Evolutionary conservation across 2,888 invertebrate genomes (phyloP).

Genomic region (Oligia latruncula): DNA sequence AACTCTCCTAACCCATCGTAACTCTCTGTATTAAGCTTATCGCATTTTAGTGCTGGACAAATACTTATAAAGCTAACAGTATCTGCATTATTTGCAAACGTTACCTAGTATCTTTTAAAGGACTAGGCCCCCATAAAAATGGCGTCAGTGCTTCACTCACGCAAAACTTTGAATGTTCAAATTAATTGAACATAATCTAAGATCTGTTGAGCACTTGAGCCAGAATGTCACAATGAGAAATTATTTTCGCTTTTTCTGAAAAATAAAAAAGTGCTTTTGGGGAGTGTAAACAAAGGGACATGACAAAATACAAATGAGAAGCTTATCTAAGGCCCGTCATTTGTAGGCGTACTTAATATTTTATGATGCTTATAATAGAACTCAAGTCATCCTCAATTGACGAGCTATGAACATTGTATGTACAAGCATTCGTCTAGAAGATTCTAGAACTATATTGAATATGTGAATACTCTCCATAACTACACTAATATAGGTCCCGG

Average conservation of each 20-base stretch:
- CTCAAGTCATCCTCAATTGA: slow-evolving; percentile 26
- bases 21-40: background rate
- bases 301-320: slow-evolving; percentile 69
- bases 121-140: background rate
- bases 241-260: slow-evolving; percentile 67
- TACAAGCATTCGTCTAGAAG: background rate
- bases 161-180: slow-evolving; percentile 53
- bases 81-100: slow-evolving; percentile 6
- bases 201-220: slow-evolving; percentile 50
- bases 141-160: slow-evolving; percentile 7
- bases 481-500: background rate
- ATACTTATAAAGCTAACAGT: background rate
- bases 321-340: slow-evolving; percentile 71
- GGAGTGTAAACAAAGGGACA: slow-evolving; percentile 69
- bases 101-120: slow-evolving; percentile 1
- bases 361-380: slow-evolving; percentile 58
- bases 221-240: slow-evolving; percentile 68
- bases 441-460: background rate
- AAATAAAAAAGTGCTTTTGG: slow-evolving; percentile 63
- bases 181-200: slow-evolving; percentile 61
- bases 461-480: background rate
- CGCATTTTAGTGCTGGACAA: slow-evolving; percentile 1
- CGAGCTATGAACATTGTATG: slow-evolving; percentile 6
- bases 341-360: slow-evolving; percentile 62
- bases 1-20: background rate